Evolutionary conservation across 2,113 vertebrate genomes (phyloP).

Genomic region (Salvelinus namaycush): DNA sequence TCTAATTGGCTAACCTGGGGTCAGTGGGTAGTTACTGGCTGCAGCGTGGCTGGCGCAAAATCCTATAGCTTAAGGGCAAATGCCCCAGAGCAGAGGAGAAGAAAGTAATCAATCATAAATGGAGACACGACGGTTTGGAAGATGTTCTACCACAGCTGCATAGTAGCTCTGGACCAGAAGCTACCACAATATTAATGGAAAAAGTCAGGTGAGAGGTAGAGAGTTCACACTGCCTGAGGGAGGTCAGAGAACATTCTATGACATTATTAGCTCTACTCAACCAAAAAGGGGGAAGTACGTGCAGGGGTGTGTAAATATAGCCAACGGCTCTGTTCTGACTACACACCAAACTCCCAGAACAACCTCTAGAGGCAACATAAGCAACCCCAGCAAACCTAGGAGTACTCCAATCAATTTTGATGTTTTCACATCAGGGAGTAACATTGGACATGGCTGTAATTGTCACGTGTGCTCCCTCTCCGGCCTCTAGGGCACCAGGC

Average conservation of each 20-base stretch:
- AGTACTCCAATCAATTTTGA: slow-evolving; percentile 46
- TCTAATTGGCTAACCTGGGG: slow-evolving; percentile 8
- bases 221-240: neutral
- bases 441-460: slow-evolving; percentile 9
- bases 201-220: slow-evolving; percentile 5
- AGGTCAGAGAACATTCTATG: slow-evolving; percentile 5
- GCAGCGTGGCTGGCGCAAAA: neutral
- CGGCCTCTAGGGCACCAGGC: too few relatives aligned
- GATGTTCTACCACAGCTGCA: too few relatives aligned
- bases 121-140: too few relatives aligned
- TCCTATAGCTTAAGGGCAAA: neutral
- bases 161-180: neutral
- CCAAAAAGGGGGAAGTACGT: neutral
- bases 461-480: too few relatives aligned
- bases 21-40: neutral
- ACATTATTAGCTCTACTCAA: slow-evolving; percentile 3
- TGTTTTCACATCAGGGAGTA: slow-evolving; percentile 41
- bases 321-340: slow-evolving; percentile 6
- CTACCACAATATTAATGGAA: neutral
- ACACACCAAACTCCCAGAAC: slow-evolving; percentile 10
- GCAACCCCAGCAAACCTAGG: neutral
- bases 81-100: neutral
- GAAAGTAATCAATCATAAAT: slow-evolving; percentile 5
- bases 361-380: slow-evolving; percentile 35
- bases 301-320: neutral